Conservation (phyloP, 2,888 invertebrate species). For the Ophioninae sp. region DNA sequence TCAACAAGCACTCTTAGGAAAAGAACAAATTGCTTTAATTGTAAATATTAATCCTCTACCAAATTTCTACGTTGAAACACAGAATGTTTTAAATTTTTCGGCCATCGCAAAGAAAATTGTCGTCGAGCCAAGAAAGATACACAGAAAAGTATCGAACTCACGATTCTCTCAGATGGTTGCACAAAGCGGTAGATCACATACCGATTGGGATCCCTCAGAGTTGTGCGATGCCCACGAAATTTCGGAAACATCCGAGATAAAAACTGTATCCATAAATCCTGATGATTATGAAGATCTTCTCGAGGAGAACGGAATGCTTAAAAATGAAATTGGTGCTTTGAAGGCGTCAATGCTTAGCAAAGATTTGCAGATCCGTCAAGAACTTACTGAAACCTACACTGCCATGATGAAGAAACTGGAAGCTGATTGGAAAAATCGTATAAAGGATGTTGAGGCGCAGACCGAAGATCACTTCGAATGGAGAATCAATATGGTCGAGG, state of each 20-base stretch:
- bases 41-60: conserved; percentile 93
- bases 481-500: conserved; percentile 72
- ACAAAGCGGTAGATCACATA: conserved; percentile 72
- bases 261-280: conserved; percentile 46
- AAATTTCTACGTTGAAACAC: conserved; percentile 91
- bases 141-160: conserved; percentile 67
- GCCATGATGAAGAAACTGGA: conserved; percentile 75
- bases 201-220: conserved; percentile 76
- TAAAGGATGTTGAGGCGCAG: conserved; percentile 73
- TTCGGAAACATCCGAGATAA: conserved; percentile 29
- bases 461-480: conserved; percentile 74
- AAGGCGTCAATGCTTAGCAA: conserved; percentile 70
- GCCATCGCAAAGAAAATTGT: conserved; percentile 89
- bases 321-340: conserved; percentile 70
- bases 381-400: conserved; percentile 74
- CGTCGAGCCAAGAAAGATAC: conserved; percentile 70
- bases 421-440: conserved; percentile 72
- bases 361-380: conserved; percentile 76
- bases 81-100: conserved; percentile 92
- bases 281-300: conserved; percentile 73
- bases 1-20: conserved; percentile 90
- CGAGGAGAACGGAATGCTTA: conserved; percentile 73
- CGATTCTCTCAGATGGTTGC: conserved; percentile 76
- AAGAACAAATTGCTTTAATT: conserved; percentile 90
- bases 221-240: conserved; percentile 19